phyloP scores from a whole-genome alignment of 2,797 vertebrate genomes.

The Etheostoma nigrum region DNA sequence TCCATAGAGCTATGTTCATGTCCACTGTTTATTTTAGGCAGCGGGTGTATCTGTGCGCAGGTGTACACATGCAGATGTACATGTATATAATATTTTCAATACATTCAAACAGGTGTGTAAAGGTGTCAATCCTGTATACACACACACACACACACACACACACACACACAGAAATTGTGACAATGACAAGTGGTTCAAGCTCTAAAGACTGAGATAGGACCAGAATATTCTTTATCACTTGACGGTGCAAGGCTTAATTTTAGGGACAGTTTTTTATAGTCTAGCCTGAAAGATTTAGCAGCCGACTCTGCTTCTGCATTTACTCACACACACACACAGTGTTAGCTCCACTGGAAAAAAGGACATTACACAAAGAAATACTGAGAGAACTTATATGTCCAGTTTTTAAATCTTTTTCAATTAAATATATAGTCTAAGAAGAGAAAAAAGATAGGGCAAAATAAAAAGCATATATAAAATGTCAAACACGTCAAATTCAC shows the following conservation, averaged over 20 bases:
- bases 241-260: conserved; percentile 61
- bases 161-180: conserved; percentile 14
- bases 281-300: conserved; percentile 69
- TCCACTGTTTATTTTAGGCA: conserved; percentile 11
- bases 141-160: conserved; percentile 5
- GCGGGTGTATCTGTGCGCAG: conserved; percentile 35
- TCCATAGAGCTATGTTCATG: conserved; percentile 6
- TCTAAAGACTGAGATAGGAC: conserved; percentile 51
- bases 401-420: conserved; percentile 57
- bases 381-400: conserved; percentile 5
- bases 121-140: background rate
- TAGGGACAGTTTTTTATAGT: conserved; percentile 71
- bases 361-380: conserved; percentile 47
- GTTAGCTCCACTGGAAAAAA: conserved; percentile 20
- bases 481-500: conserved; percentile 56
- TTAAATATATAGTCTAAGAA: conserved; percentile 40
- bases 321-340: conserved; percentile 20
- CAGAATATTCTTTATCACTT: conserved; percentile 66
- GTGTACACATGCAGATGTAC: conserved; percentile 22
- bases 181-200: conserved; percentile 43
- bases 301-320: conserved; percentile 45
- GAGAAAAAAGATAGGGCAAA: conserved; percentile 23
- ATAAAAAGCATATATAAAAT: conserved; percentile 47
- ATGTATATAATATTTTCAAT: conserved; percentile 24
- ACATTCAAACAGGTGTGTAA: conserved; percentile 6